Evolutionary conservation across 2,888 invertebrate genomes (phyloP), one percentile per base, ranked within the genome.

Genomic region (Leptura quadrifasciata): DNA sequence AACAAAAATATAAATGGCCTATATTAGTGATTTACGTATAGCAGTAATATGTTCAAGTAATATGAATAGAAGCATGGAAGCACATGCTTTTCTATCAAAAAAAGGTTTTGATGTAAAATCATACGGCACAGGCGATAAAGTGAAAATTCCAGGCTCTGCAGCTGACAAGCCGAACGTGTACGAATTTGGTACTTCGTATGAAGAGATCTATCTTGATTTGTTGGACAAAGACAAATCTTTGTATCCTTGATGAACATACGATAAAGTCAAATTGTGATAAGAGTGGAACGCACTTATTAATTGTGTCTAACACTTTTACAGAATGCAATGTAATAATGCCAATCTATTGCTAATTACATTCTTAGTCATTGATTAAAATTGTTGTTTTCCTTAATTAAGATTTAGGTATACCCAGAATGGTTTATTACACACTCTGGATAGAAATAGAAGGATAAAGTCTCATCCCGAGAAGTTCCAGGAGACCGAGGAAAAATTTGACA

Each of bases 1-100:
- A 65, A 69, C 57, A 64, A 57, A 61, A 39, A 73, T 24, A 74
- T 27, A 72, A 74, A 86, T 85, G 85, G 77, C 82, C 31, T 75
- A 78, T 54, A 82, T 88, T 72, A 88, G 88, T 82, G 90, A 93
- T 85, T 89, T 96, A 84, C 94, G 93, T 86, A 93, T 99, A 85
- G 99, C 99, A 24, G 98, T 99, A 72, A 96, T 98, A 83, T 99
- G 99, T 91, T 99, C 99, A 9, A 98, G 98, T 86, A 99, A 99
- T 89, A 99, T 99, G 97, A 99, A 99, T 88, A 93, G 99, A 76
- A 98, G 98, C 86, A 99, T 99, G 99, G 99, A 99, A 91, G 99
- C 99, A 17, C 99, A 99, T 91, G 96, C 96, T 75, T 98, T 98
- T 89, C 91, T 99, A 65, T 96, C 97, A 73, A 99, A 99, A 91